These are phyloP conservation scores for Antheraea pernyi DNA, from an alignment of 1,140 invertebrate genomes.

Conservation along the genomic window DNA sequence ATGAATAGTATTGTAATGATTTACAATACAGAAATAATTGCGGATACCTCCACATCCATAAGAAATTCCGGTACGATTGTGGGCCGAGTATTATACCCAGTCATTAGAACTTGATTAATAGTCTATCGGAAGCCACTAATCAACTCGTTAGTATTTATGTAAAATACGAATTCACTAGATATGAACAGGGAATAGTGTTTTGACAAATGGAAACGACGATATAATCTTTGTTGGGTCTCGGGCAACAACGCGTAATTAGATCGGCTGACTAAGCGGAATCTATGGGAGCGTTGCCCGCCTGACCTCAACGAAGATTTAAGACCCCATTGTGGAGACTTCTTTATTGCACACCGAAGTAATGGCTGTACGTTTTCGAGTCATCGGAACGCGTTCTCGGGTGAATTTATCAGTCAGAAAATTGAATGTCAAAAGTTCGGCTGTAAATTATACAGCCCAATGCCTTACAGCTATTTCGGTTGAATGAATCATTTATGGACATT, in stretches of 20 bases:
- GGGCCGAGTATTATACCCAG: slow-evolving; percentile 16
- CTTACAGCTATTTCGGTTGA: slow-evolving; percentile 27
- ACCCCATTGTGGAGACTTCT: slow-evolving; percentile 34
- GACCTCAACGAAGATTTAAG: slow-evolving; percentile 32
- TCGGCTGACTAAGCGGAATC: slow-evolving; percentile 47
- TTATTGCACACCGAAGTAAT: slow-evolving; percentile 30
- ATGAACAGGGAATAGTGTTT: slow-evolving; percentile 25
- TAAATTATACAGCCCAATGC: slow-evolving; percentile 46
- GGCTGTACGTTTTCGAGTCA: slow-evolving; percentile 26
- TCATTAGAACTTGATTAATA: slow-evolving; percentile 24
- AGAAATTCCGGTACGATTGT: background rate
- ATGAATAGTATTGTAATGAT: background rate
- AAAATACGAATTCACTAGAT: slow-evolving; percentile 24
- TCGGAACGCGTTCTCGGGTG: slow-evolving; percentile 29
- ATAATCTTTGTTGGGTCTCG: slow-evolving; percentile 32
- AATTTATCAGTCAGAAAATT: slow-evolving; percentile 60
- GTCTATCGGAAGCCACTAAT: slow-evolving; percentile 20
- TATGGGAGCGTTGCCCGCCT: slow-evolving; percentile 37
- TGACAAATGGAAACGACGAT: slow-evolving; percentile 34
- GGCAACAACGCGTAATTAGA: slow-evolving; percentile 41
- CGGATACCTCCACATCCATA: background rate
- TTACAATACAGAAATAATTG: background rate
- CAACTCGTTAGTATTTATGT: slow-evolving; percentile 26
- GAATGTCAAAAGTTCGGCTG: slow-evolving; percentile 53
- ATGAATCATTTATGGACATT: slow-evolving; percentile 22